A percentile compares a stretch with the other conserved stretches of the same genome.
Conservation (phyloP, 30 jellyfish, hydroid and myxozoan genomes). For the Aurelia coerulea region DNA sequence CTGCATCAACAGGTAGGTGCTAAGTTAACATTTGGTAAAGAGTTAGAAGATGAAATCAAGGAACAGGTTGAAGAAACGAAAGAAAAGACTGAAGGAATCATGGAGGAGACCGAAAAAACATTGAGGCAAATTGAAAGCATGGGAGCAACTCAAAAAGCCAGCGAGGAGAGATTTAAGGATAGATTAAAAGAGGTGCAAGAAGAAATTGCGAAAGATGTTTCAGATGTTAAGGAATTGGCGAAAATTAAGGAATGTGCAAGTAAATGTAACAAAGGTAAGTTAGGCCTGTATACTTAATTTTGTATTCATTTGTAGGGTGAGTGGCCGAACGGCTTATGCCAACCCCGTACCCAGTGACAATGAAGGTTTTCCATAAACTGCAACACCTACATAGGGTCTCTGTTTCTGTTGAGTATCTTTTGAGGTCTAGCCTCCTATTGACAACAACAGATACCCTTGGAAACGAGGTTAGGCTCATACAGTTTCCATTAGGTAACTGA, state of each 20-base stretch:
- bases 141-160: constrained; percentile 5
- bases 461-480: too few relatives aligned
- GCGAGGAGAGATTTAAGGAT: neutral
- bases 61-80: constrained; percentile 14
- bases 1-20: constrained; percentile 7
- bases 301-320: neutral
- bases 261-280: constrained; percentile 17
- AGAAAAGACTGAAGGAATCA: neutral
- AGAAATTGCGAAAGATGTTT: constrained; percentile 12
- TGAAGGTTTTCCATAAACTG: neutral
- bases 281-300: too few relatives aligned
- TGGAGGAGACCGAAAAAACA: constrained; percentile 15
- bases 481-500: neutral
- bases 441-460: too few relatives aligned
- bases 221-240: neutral
- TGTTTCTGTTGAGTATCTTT: too few relatives aligned
- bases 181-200: constrained; percentile 12
- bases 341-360: too few relatives aligned
- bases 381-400: too few relatives aligned
- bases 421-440: too few relatives aligned
- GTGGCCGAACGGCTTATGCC: neutral
- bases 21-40: constrained; percentile 13
- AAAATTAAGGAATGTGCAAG: constrained; percentile 17
- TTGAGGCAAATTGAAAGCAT: constrained; percentile 8
- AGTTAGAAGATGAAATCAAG: neutral